Evolutionary conservation across 2,113 vertebrate species (phyloP).

Genomic region (Seriola dumerili): DNA sequence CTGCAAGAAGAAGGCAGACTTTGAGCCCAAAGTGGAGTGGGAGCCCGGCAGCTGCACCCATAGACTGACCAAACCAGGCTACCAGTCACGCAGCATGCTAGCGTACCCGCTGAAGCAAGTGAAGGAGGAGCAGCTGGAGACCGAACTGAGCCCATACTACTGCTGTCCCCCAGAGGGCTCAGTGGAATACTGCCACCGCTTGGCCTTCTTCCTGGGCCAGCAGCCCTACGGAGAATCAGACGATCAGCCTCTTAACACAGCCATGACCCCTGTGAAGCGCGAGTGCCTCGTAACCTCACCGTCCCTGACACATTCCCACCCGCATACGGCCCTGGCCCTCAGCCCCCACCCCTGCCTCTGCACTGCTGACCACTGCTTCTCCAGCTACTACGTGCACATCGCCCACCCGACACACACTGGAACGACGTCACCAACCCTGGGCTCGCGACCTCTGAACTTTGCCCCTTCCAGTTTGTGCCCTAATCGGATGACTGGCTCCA

Average conservation of each 20-base stretch:
- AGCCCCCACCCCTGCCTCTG: slow-evolving; percentile 86
- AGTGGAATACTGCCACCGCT: slow-evolving; percentile 88
- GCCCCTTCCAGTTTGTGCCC: slow-evolving; percentile 83
- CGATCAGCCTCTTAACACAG: slow-evolving; percentile 68
- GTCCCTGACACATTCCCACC: slow-evolving; percentile 78
- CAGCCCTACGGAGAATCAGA: slow-evolving; percentile 76
- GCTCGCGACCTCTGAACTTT: slow-evolving; percentile 76
- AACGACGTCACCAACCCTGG: slow-evolving; percentile 64
- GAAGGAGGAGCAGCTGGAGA: slow-evolving; percentile 84
- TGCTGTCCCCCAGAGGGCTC: slow-evolving; percentile 86
- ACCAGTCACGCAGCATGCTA: slow-evolving; percentile 81
- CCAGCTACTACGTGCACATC: slow-evolving; percentile 86
- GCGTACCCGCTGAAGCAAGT: slow-evolving; percentile 82
- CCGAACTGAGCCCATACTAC: slow-evolving; percentile 84
- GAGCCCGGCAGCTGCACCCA: slow-evolving; percentile 71
- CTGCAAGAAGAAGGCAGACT: slow-evolving; percentile 84
- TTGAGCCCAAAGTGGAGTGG: slow-evolving; percentile 81
- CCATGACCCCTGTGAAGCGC: slow-evolving; percentile 89
- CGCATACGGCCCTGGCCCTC: slow-evolving; percentile 81
- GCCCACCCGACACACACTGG: slow-evolving; percentile 81
- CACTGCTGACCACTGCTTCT: slow-evolving; percentile 85
- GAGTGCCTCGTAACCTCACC: slow-evolving; percentile 88
- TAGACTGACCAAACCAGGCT: slow-evolving; percentile 78
- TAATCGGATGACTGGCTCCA: slow-evolving; percentile 79
- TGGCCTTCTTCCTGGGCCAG: slow-evolving; percentile 92